Percentiles rank a stretch among this genome's conserved stretches.
phyloP scores from a whole-genome alignment of 2,888 invertebrate species.

The Scaptomyza cyrtandrae region DNA sequence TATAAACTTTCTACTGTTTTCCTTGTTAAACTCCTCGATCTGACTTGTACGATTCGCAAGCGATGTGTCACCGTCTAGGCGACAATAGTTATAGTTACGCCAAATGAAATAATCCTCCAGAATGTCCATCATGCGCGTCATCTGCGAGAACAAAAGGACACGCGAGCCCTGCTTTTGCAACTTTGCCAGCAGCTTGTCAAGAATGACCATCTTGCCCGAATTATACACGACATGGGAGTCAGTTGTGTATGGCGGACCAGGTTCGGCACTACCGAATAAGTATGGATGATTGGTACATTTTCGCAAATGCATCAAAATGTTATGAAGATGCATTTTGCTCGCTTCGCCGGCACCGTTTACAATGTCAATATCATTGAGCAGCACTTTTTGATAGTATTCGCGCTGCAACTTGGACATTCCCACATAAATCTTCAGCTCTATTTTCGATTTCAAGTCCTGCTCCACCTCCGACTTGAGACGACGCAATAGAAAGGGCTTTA shows the following conservation, averaged over 20 bases:
- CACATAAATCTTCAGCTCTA: slow-evolving; percentile 98
- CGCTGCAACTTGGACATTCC: slow-evolving; percentile 99
- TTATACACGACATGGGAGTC: slow-evolving; percentile 97
- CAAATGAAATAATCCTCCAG: slow-evolving; percentile 98
- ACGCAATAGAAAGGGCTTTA: slow-evolving; percentile 97
- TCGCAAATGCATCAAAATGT: slow-evolving; percentile 99
- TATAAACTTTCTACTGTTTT: slow-evolving; percentile 95
- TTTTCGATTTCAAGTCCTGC: slow-evolving; percentile 97
- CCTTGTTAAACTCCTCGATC: slow-evolving; percentile 97
- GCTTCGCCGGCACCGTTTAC: slow-evolving; percentile 98
- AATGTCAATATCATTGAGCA: slow-evolving; percentile 99
- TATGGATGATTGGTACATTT: slow-evolving; percentile 99
- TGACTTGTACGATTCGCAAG: slow-evolving; percentile 98
- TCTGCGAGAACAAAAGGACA: slow-evolving; percentile 97
- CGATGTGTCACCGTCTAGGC: slow-evolving; percentile 97
- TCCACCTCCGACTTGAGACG: slow-evolving; percentile 99
- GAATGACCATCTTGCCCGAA: slow-evolving; percentile 97
- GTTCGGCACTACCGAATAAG: slow-evolving; percentile 99
- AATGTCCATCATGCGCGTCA: slow-evolving; percentile 98
- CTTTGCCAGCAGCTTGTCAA: slow-evolving; percentile 97
- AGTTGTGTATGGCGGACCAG: slow-evolving; percentile 98
- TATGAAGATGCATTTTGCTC: slow-evolving; percentile 98
- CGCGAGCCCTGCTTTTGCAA: slow-evolving; percentile 95
- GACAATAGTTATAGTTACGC: slow-evolving; percentile 93
- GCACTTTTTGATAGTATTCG: slow-evolving; percentile 99